Evolutionary conservation across 2,888 invertebrate genomes (phyloP).

Genomic region (Barypeithes pellucidus): DNA sequence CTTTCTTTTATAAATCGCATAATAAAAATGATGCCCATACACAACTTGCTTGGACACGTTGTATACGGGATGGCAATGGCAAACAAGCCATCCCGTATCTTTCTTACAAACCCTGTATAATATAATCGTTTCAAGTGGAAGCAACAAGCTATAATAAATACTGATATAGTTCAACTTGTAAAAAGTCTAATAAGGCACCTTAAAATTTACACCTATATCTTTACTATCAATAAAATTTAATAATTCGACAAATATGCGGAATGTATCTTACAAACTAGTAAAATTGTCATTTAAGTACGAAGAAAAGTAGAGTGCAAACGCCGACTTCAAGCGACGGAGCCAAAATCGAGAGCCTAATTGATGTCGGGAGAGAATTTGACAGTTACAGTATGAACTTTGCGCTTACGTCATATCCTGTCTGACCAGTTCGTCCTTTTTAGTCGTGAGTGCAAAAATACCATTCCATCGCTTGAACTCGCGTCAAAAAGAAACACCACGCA

Average conservation of each 20-base stretch:
- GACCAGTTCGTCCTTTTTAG: no score
- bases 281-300: slow-evolving; percentile 7
- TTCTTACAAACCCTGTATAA: slow-evolving; percentile 14
- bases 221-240: neutral
- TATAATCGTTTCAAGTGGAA: slow-evolving; percentile 17
- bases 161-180: slow-evolving; percentile 21
- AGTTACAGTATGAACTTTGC: no score
- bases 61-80: no score
- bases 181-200: slow-evolving; percentile 36
- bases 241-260: slow-evolving; percentile 11
- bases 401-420: no score
- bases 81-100: neutral
- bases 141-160: slow-evolving; percentile 32
- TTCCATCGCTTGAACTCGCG: no score
- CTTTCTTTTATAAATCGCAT: no score
- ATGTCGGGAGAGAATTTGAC: no score
- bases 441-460: no score
- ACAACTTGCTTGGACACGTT: no score
- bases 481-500: slow-evolving; percentile 14
- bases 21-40: no score
- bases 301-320: neutral
- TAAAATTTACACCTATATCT: slow-evolving; percentile 2
- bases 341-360: no score
- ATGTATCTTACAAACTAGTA: slow-evolving; percentile 16
- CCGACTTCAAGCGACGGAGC: no score